Evolutionary conservation across 1,140 invertebrate genomes (phyloP).

Genomic region (Pomacea maculata): DNA sequence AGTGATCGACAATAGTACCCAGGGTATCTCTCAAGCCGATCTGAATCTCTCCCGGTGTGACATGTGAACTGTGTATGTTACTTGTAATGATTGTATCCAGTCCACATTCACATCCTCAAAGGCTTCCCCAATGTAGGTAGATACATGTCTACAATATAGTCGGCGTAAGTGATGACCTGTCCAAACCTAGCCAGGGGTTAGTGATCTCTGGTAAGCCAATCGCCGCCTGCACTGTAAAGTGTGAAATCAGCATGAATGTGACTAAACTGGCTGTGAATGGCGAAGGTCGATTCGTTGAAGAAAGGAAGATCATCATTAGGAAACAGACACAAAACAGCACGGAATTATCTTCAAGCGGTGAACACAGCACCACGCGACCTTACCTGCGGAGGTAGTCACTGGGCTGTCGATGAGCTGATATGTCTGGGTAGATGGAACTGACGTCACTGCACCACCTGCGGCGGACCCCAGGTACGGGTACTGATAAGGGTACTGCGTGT

Average conservation of each 20-base stretch:
- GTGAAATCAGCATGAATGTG: neutral
- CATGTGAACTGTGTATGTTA: too few species aligned
- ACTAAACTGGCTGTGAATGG: slow-evolving; percentile 2
- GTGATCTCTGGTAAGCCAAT: neutral
- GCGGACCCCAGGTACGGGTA: slow-evolving; percentile 43
- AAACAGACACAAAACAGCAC: neutral
- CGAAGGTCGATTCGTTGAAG: neutral
- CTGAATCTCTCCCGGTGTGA: too few species aligned
- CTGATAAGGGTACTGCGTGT: slow-evolving; percentile 24
- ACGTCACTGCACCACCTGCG: slow-evolving; percentile 22
- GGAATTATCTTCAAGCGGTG: neutral
- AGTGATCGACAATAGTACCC: too few species aligned
- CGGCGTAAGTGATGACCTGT: too few species aligned
- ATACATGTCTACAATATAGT: too few species aligned
- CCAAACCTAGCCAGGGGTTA: too few species aligned
- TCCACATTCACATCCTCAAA: too few species aligned
- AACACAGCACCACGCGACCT: neutral
- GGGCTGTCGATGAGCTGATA: slow-evolving; percentile 51
- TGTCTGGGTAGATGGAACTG: slow-evolving; percentile 51
- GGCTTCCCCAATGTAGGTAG: too few species aligned
- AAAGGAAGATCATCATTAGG: neutral
- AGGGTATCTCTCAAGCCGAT: too few species aligned
- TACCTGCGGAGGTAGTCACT: slow-evolving; percentile 30
- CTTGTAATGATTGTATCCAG: too few species aligned
- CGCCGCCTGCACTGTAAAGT: neutral